Conservation (phyloP, 64 coral and sea anemone species). For the Hydrozoanthus tunicans region DNA sequence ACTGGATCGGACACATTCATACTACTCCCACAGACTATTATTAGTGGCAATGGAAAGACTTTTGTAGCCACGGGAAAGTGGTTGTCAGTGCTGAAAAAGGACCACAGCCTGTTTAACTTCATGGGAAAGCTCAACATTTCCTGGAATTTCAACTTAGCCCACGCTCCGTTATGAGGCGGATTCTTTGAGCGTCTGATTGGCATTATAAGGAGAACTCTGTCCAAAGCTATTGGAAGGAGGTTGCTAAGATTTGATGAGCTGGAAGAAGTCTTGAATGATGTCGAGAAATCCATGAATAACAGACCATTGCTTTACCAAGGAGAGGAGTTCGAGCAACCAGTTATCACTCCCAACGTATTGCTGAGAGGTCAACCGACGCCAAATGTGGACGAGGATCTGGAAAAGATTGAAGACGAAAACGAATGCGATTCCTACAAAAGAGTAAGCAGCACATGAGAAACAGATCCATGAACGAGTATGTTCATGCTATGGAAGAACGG, state of each 20-base stretch:
- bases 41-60: constrained; percentile 39
- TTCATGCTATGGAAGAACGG: constrained; percentile 52
- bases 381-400: background rate
- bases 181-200: constrained; percentile 56
- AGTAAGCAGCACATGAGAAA: constrained; percentile 39
- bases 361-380: background rate
- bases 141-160: constrained; percentile 54
- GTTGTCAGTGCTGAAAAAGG: constrained; percentile 32
- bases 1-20: constrained; percentile 8
- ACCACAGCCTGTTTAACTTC: constrained; percentile 27
- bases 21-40: constrained; percentile 9
- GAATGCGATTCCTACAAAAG: constrained; percentile 43
- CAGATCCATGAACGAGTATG: constrained; percentile 52
- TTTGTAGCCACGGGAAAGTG: constrained; percentile 50
- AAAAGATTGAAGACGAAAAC: constrained; percentile 38
- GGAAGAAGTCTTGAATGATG: constrained; percentile 51
- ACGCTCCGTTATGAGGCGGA: constrained; percentile 57
- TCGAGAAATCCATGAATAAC: constrained; percentile 54
- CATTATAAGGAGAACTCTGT: constrained; percentile 32
- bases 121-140: constrained; percentile 10
- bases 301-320: constrained; percentile 52
- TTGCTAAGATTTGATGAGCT: constrained; percentile 49
- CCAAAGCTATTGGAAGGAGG: constrained; percentile 39
- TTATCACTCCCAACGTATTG: background rate
- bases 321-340: constrained; percentile 38